These are phyloP conservation scores for Glaucomys volans DNA, from an alignment of 2,113 vertebrate species.

Conservation along the genomic window DNA sequence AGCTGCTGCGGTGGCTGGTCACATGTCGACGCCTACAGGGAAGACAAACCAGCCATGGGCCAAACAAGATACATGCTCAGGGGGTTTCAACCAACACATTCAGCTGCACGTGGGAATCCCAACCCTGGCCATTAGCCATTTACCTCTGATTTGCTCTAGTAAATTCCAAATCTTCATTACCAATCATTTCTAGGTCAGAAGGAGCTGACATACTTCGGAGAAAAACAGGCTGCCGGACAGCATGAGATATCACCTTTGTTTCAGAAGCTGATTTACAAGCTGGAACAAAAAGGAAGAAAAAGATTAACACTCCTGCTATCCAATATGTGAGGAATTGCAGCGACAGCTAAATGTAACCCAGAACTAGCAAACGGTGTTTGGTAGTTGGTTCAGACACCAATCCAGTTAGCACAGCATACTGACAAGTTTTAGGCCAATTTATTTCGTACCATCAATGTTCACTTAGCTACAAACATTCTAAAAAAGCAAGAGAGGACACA, in stretches of 20 bases:
- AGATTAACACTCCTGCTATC: not conserved
- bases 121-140: not conserved
- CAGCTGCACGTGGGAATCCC: not conserved
- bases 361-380: too few relatives aligned
- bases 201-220: constrained; percentile 99
- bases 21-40: constrained; percentile 91
- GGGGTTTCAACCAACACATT: not conserved
- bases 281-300: constrained; percentile 67
- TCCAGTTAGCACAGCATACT: not conserved
- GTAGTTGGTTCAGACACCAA: not conserved
- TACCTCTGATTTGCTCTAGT: constrained; percentile 94
- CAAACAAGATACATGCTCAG: not conserved
- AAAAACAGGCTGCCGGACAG: constrained; percentile 96
- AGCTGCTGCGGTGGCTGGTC: constrained; percentile 96
- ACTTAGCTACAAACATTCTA: not conserved
- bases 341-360: not conserved
- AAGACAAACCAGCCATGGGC: not conserved
- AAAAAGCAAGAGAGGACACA: not conserved
- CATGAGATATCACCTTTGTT: constrained; percentile 92
- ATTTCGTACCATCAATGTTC: not conserved
- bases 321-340: not conserved
- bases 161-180: constrained; percentile 96
- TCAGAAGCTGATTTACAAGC: constrained; percentile 97
- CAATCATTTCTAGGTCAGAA: constrained; percentile 99
- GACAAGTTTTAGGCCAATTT: not conserved